phyloP scores from a whole-genome alignment of 2,797 vertebrate genomes.

The Poliocrania exsul region DNA sequence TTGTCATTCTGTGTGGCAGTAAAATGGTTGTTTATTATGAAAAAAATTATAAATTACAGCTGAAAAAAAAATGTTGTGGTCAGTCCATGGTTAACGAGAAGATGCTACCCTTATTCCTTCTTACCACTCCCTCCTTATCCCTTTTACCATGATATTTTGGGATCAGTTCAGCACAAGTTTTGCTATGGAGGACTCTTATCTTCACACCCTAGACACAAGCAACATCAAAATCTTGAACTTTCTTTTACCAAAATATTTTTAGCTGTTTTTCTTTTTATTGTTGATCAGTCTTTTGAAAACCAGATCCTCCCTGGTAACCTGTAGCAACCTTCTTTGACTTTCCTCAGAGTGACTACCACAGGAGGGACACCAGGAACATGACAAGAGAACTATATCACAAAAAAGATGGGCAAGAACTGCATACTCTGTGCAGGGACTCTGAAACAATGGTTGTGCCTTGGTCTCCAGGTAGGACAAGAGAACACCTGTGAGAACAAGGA shows the following conservation, averaged over 20 bases:
- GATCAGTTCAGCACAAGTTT: not conserved
- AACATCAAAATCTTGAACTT: not conserved
- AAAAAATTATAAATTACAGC: not conserved
- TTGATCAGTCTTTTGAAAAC: not conserved
- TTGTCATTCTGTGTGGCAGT: not conserved
- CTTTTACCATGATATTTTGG: not conserved
- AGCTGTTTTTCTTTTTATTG: not conserved
- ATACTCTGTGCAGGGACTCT: rapidly evolving
- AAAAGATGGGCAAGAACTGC: not conserved
- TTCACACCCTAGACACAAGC: not conserved
- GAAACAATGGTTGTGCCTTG: not conserved
- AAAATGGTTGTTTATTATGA: not conserved
- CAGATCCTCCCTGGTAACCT: not conserved
- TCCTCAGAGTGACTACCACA: not conserved
- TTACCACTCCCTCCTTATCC: not conserved
- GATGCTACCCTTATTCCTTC: not conserved
- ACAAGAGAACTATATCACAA: not conserved
- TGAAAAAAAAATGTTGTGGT: not conserved
- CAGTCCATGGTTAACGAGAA: not conserved
- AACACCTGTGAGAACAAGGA: not conserved
- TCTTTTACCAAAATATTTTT: not conserved
- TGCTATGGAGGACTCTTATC: not conserved
- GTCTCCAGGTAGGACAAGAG: not conserved
- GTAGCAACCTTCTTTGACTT: not conserved
- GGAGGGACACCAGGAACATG: not conserved